Conservation (phyloP, 2,797 vertebrate species). For the Streptopelia turtur region DNA sequence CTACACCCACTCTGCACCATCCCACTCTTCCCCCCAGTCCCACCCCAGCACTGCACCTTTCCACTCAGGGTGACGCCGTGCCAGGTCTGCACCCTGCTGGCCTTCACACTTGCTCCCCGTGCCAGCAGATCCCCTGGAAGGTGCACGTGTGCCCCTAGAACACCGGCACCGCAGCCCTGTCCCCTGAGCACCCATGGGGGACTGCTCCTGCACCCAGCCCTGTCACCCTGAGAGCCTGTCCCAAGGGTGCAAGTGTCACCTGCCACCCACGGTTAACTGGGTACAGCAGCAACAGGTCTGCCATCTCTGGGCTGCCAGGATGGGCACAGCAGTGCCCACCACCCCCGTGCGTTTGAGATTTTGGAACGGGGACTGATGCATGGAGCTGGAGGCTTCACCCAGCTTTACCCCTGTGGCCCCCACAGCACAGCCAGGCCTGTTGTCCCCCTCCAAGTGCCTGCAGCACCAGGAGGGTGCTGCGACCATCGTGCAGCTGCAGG, state of each 20-base stretch:
- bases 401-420: not conserved
- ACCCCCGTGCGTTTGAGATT: rapidly evolving
- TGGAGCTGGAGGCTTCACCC: rapidly evolving
- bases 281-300: not conserved
- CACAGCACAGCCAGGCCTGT: rapidly evolving
- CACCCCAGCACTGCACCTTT: not conserved
- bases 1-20: not conserved
- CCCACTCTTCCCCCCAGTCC: too few species aligned
- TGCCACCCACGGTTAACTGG: rapidly evolving
- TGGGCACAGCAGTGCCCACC: rapidly evolving
- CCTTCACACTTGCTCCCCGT: not conserved
- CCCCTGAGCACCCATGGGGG: not conserved
- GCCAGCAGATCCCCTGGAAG: not conserved
- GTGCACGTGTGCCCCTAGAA: rapidly evolving
- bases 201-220: not conserved
- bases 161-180: rapidly evolving
- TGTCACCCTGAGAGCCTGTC: not conserved
- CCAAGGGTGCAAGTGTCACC: not conserved
- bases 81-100: not conserved
- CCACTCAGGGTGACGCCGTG: rapidly evolving
- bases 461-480: rapidly evolving
- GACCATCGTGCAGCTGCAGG: not conserved
- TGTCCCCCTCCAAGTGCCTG: not conserved
- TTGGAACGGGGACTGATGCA: rapidly evolving
- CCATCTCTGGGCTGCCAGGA: not conserved